Conservation (phyloP, 64 coral and sea anemone genomes). For the Catalaphyllia jardinei region DNA sequence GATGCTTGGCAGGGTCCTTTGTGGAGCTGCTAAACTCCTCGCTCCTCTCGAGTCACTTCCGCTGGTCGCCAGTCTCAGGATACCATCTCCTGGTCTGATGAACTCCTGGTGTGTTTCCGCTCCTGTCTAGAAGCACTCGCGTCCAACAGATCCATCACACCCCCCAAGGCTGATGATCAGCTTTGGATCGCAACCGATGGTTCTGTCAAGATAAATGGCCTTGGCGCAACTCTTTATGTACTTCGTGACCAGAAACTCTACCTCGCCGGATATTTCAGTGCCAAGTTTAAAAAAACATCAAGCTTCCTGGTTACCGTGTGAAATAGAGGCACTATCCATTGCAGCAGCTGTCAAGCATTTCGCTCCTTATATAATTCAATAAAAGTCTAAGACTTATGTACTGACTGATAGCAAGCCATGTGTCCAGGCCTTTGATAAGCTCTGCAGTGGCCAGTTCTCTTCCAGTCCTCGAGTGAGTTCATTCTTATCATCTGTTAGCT, state of each 20-base stretch:
- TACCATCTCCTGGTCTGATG: background rate
- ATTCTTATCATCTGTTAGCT: background rate
- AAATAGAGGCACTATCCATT: constrained; percentile 48
- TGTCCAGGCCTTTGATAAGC: constrained; percentile 55
- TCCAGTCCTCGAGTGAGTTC: background rate
- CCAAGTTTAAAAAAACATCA: constrained; percentile 35
- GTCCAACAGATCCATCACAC: constrained; percentile 6
- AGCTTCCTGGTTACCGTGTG: constrained; percentile 31
- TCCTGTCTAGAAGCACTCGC: background rate
- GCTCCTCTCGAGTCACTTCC: background rate
- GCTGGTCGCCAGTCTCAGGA: background rate
- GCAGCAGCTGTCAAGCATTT: constrained; percentile 39
- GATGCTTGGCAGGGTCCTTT: background rate
- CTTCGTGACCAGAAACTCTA: constrained; percentile 20
- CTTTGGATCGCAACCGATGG: constrained; percentile 21
- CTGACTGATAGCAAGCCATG: constrained; percentile 32
- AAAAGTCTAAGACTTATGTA: constrained; percentile 10
- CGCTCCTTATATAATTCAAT: constrained; percentile 30
- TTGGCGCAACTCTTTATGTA: constrained; percentile 20
- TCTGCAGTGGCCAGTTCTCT: constrained; percentile 31
- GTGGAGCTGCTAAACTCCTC: background rate
- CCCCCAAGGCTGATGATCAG: constrained; percentile 24
- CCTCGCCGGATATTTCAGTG: constrained; percentile 8
- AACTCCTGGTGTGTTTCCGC: background rate
- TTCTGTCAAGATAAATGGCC: constrained; percentile 11